Percentiles rank a stretch among this genome's conserved stretches.
Evolutionary conservation across 2,888 invertebrate species (phyloP).

Genomic region (Tortricodes alternella): DNA sequence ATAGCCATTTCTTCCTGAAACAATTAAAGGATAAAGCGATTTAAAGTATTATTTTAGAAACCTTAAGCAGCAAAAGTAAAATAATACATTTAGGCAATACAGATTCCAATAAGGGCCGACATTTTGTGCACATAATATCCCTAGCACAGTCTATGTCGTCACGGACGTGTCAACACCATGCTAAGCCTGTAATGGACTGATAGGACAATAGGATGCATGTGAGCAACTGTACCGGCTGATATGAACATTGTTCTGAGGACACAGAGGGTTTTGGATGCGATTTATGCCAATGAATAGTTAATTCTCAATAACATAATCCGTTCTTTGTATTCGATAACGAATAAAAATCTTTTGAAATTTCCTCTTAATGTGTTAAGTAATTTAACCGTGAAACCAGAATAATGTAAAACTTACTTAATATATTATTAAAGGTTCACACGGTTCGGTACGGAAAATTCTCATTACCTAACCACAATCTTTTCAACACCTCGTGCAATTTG

Average conservation of each 20-base stretch:
- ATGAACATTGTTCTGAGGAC: background rate
- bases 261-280: background rate
- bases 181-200: slow-evolving; percentile 26
- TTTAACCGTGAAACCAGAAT: too few relatives aligned
- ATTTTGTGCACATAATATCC: slow-evolving; percentile 33
- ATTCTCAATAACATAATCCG: background rate
- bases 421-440: too few relatives aligned
- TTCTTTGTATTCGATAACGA: too few relatives aligned
- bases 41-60: too few relatives aligned
- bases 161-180: slow-evolving; percentile 33
- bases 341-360: too few relatives aligned
- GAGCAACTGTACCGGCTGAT: slow-evolving; percentile 3
- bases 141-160: slow-evolving; percentile 32
- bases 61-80: background rate
- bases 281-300: background rate
- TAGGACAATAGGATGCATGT: slow-evolving; percentile 6
- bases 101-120: slow-evolving; percentile 17
- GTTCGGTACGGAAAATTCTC: background rate
- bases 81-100: background rate
- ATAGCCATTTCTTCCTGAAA: too few relatives aligned
- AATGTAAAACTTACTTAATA: too few relatives aligned
- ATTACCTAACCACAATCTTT: slow-evolving; percentile 13
- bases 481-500: slow-evolving; percentile 11
- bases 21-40: too few relatives aligned
- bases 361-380: too few relatives aligned